Evolutionary conservation across 2,888 invertebrate genomes (phyloP).

Genomic region (Nebria salina): DNA sequence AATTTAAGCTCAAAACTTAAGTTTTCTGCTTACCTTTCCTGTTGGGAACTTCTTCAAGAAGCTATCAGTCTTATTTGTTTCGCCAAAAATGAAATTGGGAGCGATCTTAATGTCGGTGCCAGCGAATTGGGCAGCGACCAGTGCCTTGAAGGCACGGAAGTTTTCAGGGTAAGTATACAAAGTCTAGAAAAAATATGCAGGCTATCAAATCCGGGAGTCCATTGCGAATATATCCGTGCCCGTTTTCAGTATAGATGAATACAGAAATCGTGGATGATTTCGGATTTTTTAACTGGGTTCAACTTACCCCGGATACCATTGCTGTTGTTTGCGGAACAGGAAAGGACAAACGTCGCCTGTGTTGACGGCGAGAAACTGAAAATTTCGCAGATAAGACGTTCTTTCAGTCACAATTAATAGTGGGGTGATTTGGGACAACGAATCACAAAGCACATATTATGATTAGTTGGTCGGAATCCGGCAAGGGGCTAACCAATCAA

Average conservation of each 20-base stretch:
- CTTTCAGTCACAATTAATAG: not conserved
- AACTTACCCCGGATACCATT: constrained; percentile 81
- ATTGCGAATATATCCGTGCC: constrained; percentile 40
- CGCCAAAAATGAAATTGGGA: constrained; percentile 89
- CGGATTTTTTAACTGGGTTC: constrained; percentile 46
- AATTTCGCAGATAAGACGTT: not conserved
- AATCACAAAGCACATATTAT: not conserved
- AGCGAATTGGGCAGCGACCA: constrained; percentile 97
- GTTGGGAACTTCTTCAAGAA: constrained; percentile 96
- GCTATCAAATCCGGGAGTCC: constrained; percentile 40
- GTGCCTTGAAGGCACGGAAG: constrained; percentile 97
- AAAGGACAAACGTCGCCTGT: constrained; percentile 56
- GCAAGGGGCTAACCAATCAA: not conserved
- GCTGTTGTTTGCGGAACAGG: constrained; percentile 66
- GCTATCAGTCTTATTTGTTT: constrained; percentile 86
- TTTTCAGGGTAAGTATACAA: constrained; percentile 98
- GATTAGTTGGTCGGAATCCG: not conserved
- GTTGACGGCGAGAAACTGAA: constrained; percentile 47
- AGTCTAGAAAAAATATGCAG: constrained; percentile 74
- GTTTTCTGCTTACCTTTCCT: constrained; percentile 81
- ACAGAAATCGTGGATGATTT: constrained; percentile 48
- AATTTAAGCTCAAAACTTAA: not conserved
- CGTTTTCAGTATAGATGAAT: constrained; percentile 22
- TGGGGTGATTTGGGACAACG: not conserved
- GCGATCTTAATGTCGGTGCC: constrained; percentile 86